Evolutionary conservation across 2,113 vertebrate species (phyloP).

Genomic region (Todiramphus chloris): DNA sequence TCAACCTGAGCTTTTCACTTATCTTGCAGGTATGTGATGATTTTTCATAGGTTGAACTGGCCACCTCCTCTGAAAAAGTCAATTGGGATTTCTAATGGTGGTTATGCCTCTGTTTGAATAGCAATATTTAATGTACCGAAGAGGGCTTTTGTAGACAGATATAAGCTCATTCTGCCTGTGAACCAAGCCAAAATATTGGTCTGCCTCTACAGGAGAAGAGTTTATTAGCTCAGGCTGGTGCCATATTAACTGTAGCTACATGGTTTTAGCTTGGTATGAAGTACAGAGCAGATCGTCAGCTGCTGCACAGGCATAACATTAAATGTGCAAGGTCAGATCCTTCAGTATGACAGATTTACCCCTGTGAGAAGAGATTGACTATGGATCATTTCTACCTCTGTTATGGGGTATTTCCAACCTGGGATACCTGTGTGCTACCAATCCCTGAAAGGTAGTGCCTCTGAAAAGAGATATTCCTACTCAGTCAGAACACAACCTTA

Average conservation of each 20-base stretch:
- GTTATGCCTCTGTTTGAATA: background rate
- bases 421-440: background rate
- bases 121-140: background rate
- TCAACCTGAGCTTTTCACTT: background rate
- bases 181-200: background rate
- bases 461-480: background rate
- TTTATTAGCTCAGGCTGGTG: background rate
- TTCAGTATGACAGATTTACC: background rate
- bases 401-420: background rate
- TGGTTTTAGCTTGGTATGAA: background rate
- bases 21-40: background rate
- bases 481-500: background rate
- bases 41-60: background rate
- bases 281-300: background rate
- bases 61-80: background rate
- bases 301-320: background rate
- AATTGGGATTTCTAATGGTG: background rate
- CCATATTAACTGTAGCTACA: background rate
- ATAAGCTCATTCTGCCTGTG: background rate
- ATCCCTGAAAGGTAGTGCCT: no score
- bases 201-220: background rate
- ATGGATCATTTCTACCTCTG: background rate
- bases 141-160: background rate
- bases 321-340: background rate
- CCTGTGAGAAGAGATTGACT: background rate